A percentile compares a stretch with the other conserved stretches of the same genome.
Conservation (phyloP, 2,113 vertebrate species). For the Miniopterus natalensis region DNA sequence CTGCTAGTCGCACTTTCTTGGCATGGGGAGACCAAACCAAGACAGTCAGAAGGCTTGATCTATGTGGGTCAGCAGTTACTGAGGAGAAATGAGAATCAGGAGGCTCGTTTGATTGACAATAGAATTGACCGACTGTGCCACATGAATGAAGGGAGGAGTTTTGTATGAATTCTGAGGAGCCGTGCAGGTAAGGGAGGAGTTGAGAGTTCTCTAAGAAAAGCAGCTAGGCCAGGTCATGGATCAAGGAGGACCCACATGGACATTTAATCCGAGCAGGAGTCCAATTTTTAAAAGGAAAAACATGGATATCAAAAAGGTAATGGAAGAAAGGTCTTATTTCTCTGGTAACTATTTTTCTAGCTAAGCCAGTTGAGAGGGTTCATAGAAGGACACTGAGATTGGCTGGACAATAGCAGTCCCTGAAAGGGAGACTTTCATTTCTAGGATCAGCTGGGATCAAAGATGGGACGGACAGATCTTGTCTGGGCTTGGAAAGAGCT, state of each 20-base stretch:
- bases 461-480: conserved; percentile 50
- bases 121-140: conserved; percentile 51
- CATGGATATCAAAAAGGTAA: conserved; percentile 43
- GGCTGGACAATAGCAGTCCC: conserved; percentile 34
- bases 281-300: conserved; percentile 65
- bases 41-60: conserved; percentile 62
- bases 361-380: conserved; percentile 69
- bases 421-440: conserved; percentile 70
- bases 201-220: conserved; percentile 68
- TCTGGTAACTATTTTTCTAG: conserved; percentile 61
- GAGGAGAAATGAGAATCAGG: conserved; percentile 5
- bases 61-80: conserved; percentile 68
- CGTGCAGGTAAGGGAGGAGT: conserved; percentile 66
- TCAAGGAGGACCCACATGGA: conserved; percentile 57
- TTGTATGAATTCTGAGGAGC: conserved; percentile 60
- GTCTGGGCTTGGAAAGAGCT: conserved; percentile 34
- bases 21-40: conserved; percentile 65
- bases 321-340: conserved; percentile 66
- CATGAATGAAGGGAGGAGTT: conserved; percentile 59
- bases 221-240: conserved; percentile 60
- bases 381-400: conserved; percentile 46
- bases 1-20: conserved; percentile 60
- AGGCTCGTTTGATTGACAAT: conserved; percentile 51
- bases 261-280: conserved; percentile 78
- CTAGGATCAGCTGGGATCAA: conserved; percentile 66